Conservation (phyloP, 2,113 vertebrate genomes). For the Cathartes aura region DNA sequence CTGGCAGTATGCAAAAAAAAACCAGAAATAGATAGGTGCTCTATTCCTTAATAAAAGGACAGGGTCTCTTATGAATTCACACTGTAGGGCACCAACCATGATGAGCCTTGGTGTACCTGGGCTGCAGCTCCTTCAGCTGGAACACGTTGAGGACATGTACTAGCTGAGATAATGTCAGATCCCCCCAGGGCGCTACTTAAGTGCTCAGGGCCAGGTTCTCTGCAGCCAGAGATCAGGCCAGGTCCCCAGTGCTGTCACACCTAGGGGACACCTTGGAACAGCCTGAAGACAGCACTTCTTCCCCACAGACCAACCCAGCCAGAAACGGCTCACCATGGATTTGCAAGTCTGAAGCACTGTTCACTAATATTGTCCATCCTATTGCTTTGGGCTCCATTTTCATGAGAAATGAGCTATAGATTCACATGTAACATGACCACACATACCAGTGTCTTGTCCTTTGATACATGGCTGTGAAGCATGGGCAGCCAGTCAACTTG, state of each 20-base stretch:
- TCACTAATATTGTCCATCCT: not conserved
- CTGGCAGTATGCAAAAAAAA: not conserved
- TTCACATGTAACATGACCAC: not conserved
- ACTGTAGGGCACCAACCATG: not conserved
- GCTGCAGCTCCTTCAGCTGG: not conserved
- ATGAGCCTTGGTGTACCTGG: not conserved
- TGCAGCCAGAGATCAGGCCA: not conserved
- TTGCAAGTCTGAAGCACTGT: not conserved
- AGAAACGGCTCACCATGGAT: not conserved
- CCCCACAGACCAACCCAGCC: not conserved
- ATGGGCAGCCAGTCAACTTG: not conserved
- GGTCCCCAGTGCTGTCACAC: not conserved
- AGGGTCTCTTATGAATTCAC: not conserved
- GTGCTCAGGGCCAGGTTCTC: not conserved
- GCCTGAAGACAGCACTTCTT: not conserved
- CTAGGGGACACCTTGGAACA: not conserved
- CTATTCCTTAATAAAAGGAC: not conserved
- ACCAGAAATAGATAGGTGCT: not conserved
- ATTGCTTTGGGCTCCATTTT: not conserved
- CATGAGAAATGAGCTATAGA: not conserved
- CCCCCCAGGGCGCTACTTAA: rapidly evolving
- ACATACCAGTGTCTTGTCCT: not conserved
- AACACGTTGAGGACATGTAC: not conserved
- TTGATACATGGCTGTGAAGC: not conserved
- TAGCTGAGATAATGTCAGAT: not conserved